A percentile compares a stretch with the other conserved stretches of the same genome.
These are phyloP conservation scores for Parapristionchus giblindavisi DNA, from an alignment of 2,888 invertebrate genomes.

Conservation along the genomic window DNA sequence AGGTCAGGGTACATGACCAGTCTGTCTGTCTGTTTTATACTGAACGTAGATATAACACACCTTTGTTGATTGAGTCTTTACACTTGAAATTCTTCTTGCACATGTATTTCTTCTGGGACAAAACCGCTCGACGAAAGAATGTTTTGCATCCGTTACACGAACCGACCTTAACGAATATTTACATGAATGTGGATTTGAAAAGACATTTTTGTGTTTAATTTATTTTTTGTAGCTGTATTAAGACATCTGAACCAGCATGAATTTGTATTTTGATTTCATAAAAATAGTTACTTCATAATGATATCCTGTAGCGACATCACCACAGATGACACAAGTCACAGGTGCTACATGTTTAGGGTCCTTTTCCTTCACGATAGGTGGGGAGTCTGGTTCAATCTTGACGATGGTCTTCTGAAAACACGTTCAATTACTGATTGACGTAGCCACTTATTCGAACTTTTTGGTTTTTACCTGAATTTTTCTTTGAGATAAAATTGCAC, in stretches of 20 bases:
- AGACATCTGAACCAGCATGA: background rate
- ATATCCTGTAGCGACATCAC: constrained; percentile 49
- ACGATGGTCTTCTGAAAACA: no score
- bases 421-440: no score
- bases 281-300: constrained; percentile 56
- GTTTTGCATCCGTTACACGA: constrained; percentile 53
- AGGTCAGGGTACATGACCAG: no score
- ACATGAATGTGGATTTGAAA: background rate
- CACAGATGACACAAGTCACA: constrained; percentile 52
- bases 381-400: no score
- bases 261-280: no score
- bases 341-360: constrained; percentile 52
- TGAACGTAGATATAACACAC: background rate
- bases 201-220: background rate
- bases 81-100: constrained; percentile 39
- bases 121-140: constrained; percentile 49
- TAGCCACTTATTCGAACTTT: no score
- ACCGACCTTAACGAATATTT: constrained; percentile 45
- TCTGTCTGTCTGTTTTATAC: no score
- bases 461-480: no score
- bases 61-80: constrained; percentile 21
- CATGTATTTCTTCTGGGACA: constrained; percentile 38
- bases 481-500: no score
- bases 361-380: background rate
- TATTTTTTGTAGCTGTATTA: background rate